These are phyloP conservation scores for Hypothenemus hampei DNA, from an alignment of 1,140 invertebrate species.

Conservation along the genomic window DNA sequence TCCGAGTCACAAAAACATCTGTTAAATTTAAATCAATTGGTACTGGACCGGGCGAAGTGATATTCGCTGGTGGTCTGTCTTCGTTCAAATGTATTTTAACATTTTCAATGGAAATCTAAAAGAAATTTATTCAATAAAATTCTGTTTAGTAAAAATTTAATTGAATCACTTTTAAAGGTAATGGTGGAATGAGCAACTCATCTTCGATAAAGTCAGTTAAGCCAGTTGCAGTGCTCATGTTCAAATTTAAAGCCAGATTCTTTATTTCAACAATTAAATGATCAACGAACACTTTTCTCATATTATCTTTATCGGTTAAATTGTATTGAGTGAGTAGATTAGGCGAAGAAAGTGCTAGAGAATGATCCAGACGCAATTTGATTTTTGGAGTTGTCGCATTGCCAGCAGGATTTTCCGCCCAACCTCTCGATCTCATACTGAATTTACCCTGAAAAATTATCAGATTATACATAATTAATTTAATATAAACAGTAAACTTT, in stretches of 20 bases:
- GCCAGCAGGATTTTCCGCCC: conserved; percentile 56
- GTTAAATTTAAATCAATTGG: conserved; percentile 73
- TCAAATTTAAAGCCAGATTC: conserved; percentile 64
- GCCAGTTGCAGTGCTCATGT: conserved; percentile 75
- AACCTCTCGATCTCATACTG: conserved; percentile 63
- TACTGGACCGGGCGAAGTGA: conserved; percentile 74
- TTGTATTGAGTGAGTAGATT: conserved; percentile 32
- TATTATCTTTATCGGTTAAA: conserved; percentile 46
- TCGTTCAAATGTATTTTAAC: conserved; percentile 67
- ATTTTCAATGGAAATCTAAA: conserved; percentile 63
- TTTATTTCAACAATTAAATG: conserved; percentile 58
- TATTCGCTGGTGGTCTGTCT: conserved; percentile 73
- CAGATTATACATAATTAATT: background rate
- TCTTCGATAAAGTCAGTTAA: conserved; percentile 80
- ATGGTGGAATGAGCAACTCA: conserved; percentile 70
- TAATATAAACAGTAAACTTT: conserved; percentile 15
- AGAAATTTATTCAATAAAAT: conserved; percentile 1
- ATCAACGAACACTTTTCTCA: conserved; percentile 45
- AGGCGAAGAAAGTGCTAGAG: conserved; percentile 38
- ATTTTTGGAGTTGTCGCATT: conserved; percentile 37
- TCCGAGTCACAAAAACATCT: conserved; percentile 61
- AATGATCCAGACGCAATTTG: conserved; percentile 57
- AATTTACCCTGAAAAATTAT: conserved; percentile 59
- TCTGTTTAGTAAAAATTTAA: background rate
- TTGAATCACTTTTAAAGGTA: conserved; percentile 67